A percentile compares a stretch with the other conserved stretches of the same genome.
These are phyloP conservation scores for Patiria pectinifera DNA, from an alignment of 53 echinoderm and acorn worm genomes.

Conservation along the genomic window DNA sequence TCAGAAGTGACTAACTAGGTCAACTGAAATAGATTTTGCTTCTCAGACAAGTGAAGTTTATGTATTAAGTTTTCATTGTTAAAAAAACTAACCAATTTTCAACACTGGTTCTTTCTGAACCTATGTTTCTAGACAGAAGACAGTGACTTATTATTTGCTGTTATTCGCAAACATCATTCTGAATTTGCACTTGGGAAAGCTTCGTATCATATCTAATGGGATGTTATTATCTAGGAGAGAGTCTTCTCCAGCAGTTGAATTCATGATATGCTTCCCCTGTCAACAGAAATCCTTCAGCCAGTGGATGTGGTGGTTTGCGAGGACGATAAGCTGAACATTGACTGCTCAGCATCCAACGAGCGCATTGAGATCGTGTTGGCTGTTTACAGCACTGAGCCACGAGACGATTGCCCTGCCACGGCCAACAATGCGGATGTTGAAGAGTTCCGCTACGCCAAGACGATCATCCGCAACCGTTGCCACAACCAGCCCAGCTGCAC, in stretches of 20 bases:
- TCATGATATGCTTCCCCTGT: background rate
- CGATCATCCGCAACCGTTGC: background rate
- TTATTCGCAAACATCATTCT: too few relatives aligned
- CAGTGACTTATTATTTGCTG: too few relatives aligned
- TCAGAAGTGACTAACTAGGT: background rate
- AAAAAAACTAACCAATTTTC: too few relatives aligned
- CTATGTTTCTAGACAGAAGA: too few relatives aligned
- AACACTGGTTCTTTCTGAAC: too few relatives aligned
- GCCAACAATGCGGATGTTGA: too few relatives aligned
- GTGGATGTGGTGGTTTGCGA: conserved; percentile 30
- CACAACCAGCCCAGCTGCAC: conserved; percentile 16
- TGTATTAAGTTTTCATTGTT: too few relatives aligned
- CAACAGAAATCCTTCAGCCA: conserved; percentile 30
- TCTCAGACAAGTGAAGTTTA: too few relatives aligned
- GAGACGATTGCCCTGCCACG: background rate
- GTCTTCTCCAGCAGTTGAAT: background rate
- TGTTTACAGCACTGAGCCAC: background rate
- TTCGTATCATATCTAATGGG: too few relatives aligned
- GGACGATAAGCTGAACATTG: conserved; percentile 39
- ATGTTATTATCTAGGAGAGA: too few relatives aligned
- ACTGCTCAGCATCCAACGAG: conserved; percentile 42
- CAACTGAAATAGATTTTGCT: background rate
- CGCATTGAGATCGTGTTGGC: conserved; percentile 36
- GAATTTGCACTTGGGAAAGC: too few relatives aligned
- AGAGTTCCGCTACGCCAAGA: background rate